Evolutionary conservation across 2,888 invertebrate genomes (phyloP).

Genomic region (Himalopsyche tibetana): DNA sequence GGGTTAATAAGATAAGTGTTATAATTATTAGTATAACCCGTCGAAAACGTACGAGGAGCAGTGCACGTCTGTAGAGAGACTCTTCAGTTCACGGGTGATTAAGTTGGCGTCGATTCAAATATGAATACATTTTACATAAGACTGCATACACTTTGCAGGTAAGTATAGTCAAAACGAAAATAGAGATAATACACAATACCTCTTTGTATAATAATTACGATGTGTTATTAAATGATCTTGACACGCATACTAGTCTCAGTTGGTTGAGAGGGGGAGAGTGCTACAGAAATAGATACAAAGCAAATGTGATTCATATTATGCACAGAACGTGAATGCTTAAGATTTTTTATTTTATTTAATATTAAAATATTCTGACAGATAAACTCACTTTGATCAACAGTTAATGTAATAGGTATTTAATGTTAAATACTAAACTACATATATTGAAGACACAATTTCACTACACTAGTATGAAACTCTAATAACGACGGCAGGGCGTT

Average conservation of each 20-base stretch:
- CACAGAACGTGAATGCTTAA: neutral
- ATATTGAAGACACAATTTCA: too few species aligned
- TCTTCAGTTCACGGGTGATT: neutral
- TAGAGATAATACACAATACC: conserved; percentile 8
- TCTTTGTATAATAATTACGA: conserved; percentile 9
- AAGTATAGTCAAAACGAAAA: conserved; percentile 2
- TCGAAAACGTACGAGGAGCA: neutral
- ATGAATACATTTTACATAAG: neutral
- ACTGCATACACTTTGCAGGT: neutral
- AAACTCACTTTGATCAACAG: too few species aligned
- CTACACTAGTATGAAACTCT: too few species aligned
- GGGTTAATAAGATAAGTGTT: too few species aligned
- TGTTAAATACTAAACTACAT: too few species aligned
- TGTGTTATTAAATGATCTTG: conserved; percentile 35
- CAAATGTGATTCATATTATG: neutral
- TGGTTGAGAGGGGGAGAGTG: neutral
- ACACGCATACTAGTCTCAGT: neutral
- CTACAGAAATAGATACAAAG: neutral
- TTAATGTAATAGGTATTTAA: too few species aligned
- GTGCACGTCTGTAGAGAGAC: neutral
- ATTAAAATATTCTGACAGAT: too few species aligned
- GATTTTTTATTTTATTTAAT: too few species aligned
- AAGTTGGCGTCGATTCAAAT: neutral
- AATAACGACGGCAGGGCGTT: too few species aligned
- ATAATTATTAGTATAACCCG: too few species aligned